Base-by-base conservation (phyloP, 2,888 invertebrate species). In the Drosophila yooni region DNA sequence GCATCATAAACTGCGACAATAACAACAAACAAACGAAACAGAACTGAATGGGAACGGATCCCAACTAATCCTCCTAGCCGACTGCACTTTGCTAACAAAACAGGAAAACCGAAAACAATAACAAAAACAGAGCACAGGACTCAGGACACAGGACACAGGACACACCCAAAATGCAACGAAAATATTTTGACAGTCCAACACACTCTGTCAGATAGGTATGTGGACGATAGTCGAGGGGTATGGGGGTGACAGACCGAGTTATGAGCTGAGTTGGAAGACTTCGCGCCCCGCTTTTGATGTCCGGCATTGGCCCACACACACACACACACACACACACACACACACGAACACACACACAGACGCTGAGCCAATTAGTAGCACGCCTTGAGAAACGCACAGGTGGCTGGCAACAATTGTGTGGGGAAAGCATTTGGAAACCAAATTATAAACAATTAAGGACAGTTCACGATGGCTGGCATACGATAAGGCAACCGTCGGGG, bases 381-480 rank as follows among this genome's bases (percentile, higher is more conserved):
- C 85, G 85, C 88, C 85, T 89, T 90, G 91, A 89, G 91, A 88
- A 90, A 79, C 13, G 63, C 69, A 75, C 88, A 90, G 88, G 91
- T 62, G 63, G 66, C 29, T n/a, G 25, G 15, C 46, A 25, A 25
- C 10, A 56, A 34, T 11, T 54, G 36, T 54, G 40, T 57, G 53
- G 53, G 50, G 60, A 66, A 71, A 29, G 48, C 65, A 71, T 66
- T 76, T 76, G 74, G 50, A 53, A 73, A 72, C 80, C 85, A 90
- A 91, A 91, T 91, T 90, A 87, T 85, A 82, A 81, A 82, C 91
- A 87, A 90, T 91, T 91, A 91, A 85, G 89, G 88, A 75, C 88
- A 77, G 50, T 54, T 70, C 61, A 50, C 79, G 89, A 90, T 89
- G 74, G 74, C 38, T 48, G 64, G 34, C 61, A 60, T 71, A 60